Evolutionary conservation across 1,140 invertebrate species (phyloP), one percentile per base, ranked within the genome.

Genomic region (Lethocerus indicus): DNA sequence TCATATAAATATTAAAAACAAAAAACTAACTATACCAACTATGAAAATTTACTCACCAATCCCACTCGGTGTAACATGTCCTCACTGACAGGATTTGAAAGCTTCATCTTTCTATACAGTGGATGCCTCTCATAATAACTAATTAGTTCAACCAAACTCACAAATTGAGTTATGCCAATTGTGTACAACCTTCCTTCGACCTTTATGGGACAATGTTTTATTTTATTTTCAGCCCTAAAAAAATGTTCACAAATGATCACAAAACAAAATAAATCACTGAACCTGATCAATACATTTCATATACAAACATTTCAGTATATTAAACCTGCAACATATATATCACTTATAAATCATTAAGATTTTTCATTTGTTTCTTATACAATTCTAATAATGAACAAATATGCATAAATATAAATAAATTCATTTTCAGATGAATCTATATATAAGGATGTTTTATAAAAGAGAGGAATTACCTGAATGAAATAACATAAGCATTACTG

Each of bases 181-280:
- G 80, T 81, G 61, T 88, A 97, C 0, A 94, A 61, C 1, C 91
- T 71, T 3, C 89, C 91, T 62, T 96, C 92, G 36, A 85, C 70
- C 63, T 87, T 87, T 24, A 97, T 89, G 44, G 87, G 75, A 65
- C 93, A 97, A 62, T 96, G 92, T 61, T 95, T 96, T 47, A 96
- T 93, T 66, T 89, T 85, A 20, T 81, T 83, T 59, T 93, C 87
- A 21, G 86, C 87, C 60, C 88, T 90, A 59, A 51, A 56, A 60
- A 40, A 40, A 13, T 40, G 20, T 40, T 7, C 9, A 40, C 9
- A 20, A 45, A 14, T n/a, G 9, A 18, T n/a, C n/a, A 21, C 16
- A 9, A 44, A 28, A 43, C 14, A 26, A 29, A 36, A 47, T 13
- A 44, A 44, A 24, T 23, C 13, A n/a, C n/a, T n/a, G n/a, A n/a